phyloP scores from a whole-genome alignment of 2,797 vertebrate genomes.

The Picus viridis region DNA sequence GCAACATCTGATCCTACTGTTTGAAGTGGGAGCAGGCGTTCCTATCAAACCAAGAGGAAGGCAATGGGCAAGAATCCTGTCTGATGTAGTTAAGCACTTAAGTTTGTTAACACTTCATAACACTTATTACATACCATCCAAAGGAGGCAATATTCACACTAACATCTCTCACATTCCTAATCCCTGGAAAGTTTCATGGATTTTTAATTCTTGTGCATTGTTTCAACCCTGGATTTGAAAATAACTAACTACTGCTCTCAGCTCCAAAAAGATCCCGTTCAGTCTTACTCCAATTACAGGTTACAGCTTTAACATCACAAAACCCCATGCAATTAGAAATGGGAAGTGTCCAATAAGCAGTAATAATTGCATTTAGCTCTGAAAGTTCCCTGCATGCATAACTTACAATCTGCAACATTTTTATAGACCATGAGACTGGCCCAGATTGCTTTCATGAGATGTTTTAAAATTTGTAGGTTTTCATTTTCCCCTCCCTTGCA shows the following conservation, averaged over 20 bases:
- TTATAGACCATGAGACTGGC: conserved; percentile 17
- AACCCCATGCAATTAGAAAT: not conserved
- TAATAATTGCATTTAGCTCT: not conserved
- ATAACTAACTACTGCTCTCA: not conserved
- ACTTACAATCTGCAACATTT: conserved; percentile 21
- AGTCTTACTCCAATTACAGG: not conserved
- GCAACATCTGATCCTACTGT: not conserved
- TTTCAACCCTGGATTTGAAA: not conserved
- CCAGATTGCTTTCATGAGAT: conserved; percentile 3
- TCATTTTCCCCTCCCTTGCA: conserved; percentile 19
- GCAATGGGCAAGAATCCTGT: not conserved
- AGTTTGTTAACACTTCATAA: not conserved
- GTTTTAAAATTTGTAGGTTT: conserved; percentile 39
- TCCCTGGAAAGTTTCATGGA: not conserved
- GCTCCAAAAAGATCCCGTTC: not conserved
- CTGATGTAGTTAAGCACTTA: not conserved
- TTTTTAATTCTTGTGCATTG: not conserved
- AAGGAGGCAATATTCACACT: not conserved
- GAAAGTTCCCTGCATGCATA: not conserved
- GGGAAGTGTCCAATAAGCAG: not conserved
- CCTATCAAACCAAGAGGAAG: not conserved
- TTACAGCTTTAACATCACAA: not conserved
- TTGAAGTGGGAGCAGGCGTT: not conserved
- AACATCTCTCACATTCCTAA: not conserved
- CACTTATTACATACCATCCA: not conserved